Base-by-base conservation (phyloP, 2,888 invertebrate genomes). In the Leptopilina syphax region DNA sequence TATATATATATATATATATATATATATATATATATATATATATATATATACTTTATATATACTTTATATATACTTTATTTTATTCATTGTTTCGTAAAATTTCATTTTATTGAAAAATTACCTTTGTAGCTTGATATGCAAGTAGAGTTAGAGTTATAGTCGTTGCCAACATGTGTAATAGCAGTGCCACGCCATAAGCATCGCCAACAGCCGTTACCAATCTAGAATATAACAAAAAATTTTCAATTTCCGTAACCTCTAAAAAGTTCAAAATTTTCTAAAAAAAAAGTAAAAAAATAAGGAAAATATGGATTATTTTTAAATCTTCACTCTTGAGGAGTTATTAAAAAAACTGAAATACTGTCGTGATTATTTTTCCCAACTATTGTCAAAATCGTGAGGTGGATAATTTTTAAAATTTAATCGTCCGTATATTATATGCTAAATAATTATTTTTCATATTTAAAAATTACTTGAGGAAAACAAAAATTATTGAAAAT, bases 61-160 rank as follows among this genome's bases (percentile, higher is more conserved):
- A 18, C n/a, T n/a, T 27, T 65, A 34, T 8, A 24, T 8, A 12
- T 65, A 34, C 34, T 6, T 6, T 65, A 3, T 2, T 34, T 65
- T 65, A 65, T 65, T 65, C 34, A 65, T 34, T 13, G 13, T 10
- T 41, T 34, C 10, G 47, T 0, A 54, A 24, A 47, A 68, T 63
- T 57, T n/a, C 7, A 77, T 67, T 9, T 9, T 50, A 68, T 44
- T 27, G 13, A 78, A 65, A 4, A 34, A 78, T 84, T 92, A 95
- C 96, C 94, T 96, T 96, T 0, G 97, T 97, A 5, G 97, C 97
- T 91, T 97, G 97, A 88, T 97, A 97, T 18, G 97, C 97, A 83
- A 97, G 92, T 57, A 97, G 93, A 18, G 97, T 97, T 54, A 97
- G 93, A 65, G 95, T 96, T 84, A 97, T 96, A 2, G 97, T 97